These are phyloP conservation scores for Hedychridium roseum DNA, from an alignment of 2,888 invertebrate genomes.

Conservation along the genomic window DNA sequence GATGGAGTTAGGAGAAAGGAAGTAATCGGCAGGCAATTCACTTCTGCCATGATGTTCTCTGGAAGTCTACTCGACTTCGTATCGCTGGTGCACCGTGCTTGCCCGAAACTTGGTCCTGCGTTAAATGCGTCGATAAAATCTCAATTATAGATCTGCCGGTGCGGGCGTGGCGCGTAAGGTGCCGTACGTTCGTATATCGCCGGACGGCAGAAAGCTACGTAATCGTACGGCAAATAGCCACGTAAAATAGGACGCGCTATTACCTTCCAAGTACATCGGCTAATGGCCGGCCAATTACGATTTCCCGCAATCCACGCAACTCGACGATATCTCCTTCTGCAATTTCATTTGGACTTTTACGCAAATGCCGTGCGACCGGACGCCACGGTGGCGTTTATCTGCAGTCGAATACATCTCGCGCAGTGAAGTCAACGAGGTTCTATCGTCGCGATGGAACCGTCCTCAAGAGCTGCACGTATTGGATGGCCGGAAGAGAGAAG, in stretches of 20 bases:
- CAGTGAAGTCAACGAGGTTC: no score
- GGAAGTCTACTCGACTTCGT: no score
- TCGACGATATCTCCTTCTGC: slow-evolving; percentile 22
- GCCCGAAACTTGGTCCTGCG: slow-evolving; percentile 32
- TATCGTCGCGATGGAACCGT: no score
- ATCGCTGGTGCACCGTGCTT: no score
- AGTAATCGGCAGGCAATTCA: no score
- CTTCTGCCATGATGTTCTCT: no score
- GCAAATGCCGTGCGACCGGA: slow-evolving; percentile 30
- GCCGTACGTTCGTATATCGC: slow-evolving; percentile 23
- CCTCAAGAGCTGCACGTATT: no score
- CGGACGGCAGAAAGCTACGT: slow-evolving; percentile 39
- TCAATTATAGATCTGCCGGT: slow-evolving; percentile 35
- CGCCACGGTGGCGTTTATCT: no score
- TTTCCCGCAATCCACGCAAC: slow-evolving; percentile 31
- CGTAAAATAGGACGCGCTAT: slow-evolving; percentile 43
- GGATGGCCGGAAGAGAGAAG: no score
- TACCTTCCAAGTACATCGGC: slow-evolving; percentile 38
- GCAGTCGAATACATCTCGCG: slow-evolving; percentile 13
- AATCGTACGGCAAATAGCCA: slow-evolving; percentile 49
- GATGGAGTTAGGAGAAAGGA: no score
- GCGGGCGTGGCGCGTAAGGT: slow-evolving; percentile 29
- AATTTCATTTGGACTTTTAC: slow-evolving; percentile 36
- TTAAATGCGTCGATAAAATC: slow-evolving; percentile 40
- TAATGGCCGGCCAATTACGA: slow-evolving; percentile 42